Base-by-base conservation (phyloP, 2,888 invertebrate species). In the Eupithecia tripunctaria region DNA sequence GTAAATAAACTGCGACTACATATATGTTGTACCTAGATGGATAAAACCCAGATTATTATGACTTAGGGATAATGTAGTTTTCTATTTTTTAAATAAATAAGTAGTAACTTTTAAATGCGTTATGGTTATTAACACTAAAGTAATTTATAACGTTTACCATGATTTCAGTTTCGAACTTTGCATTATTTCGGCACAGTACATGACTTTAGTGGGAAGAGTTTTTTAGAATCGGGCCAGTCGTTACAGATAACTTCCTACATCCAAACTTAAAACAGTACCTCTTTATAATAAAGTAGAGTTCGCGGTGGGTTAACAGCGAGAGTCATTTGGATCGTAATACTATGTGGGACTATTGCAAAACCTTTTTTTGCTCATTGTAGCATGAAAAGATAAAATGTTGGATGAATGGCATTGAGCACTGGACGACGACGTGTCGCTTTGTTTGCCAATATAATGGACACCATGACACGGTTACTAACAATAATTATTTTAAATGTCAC, bases 351-450 rank as follows among this genome's bases (percentile, higher is more conserved):
- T 21, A 21, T 51, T 51, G 47, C 47, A 51, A 21, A 21, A 51
- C 21, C 47, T 51, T 51, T 51, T 43, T 51, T 51, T 51, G 47
- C 47, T 63, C 27, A 36, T 29, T 63, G 36, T 63, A 14, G 56
- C 21, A 56, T 25, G 14, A 56, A 56, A 14, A 56, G 56, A 56
- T 32, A 29, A 36, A 63, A 38, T 68, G 51, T 68, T 71, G 66
- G 67, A 67, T 70, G 27, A 70, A 64, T 67, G 72, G 14, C 67
- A 73, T 70, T 70, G 73, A 73, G 67, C 27, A 32, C 47, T 18
- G 41, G n/a, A 65, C 56, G 25, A 5, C 5, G 29, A 29, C 32
- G 32, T 32, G 29, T 36, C 5, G 21, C 70, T 73, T 80, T 70
- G 70, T 73, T 72, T 60, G 66, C 51, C 36, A 38, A 74, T 77